Conservation (phyloP, 2,113 vertebrate genomes). For the Embiotoca jacksoni region DNA sequence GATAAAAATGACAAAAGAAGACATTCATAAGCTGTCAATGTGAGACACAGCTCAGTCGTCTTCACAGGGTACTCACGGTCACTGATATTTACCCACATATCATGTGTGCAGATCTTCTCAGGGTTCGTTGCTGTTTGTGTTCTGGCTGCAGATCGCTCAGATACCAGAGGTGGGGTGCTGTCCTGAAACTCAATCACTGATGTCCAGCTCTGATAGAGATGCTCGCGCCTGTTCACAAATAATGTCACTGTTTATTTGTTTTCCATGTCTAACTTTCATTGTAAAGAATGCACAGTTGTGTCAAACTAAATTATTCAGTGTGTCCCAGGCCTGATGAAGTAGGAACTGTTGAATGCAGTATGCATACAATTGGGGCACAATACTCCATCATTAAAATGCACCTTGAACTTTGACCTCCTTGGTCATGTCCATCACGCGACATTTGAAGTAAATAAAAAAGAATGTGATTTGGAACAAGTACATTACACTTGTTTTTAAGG, state of each 20-base stretch:
- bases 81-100: neutral
- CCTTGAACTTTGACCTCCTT: too few species aligned
- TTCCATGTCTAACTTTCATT: constrained; percentile 8
- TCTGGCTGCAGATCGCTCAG: neutral
- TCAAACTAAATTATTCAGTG: neutral
- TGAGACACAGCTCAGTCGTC: neutral
- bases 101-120: neutral
- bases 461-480: too few species aligned
- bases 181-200: constrained; percentile 12
- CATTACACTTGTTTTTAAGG: too few species aligned
- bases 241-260: neutral
- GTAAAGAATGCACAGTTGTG: constrained; percentile 19
- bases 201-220: neutral
- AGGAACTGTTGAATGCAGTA: neutral
- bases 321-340: too few species aligned
- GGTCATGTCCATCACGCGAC: too few species aligned
- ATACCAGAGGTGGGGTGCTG: neutral
- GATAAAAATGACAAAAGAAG: neutral
- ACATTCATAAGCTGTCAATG: neutral
- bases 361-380: neutral
- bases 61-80: neutral
- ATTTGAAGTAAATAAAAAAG: too few species aligned
- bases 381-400: too few species aligned
- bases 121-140: neutral
- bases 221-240: constrained; percentile 6